phyloP scores from a whole-genome alignment of 2,797 vertebrate genomes.

The Gymnodraco acuticeps region DNA sequence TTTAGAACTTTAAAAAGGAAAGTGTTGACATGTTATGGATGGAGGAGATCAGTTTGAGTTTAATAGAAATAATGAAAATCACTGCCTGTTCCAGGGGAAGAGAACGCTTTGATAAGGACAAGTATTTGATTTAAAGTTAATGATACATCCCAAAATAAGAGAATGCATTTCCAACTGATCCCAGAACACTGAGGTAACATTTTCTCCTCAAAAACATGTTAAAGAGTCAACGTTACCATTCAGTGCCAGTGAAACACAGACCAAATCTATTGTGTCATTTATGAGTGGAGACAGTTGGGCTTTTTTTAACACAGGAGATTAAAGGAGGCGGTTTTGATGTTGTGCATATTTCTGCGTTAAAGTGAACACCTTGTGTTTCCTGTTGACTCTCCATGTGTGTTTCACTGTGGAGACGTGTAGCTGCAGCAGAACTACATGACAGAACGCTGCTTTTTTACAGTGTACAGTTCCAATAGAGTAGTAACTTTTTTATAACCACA shows the following conservation, averaged over 20 bases:
- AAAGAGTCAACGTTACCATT: neutral
- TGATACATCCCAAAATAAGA: neutral
- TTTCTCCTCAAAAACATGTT: neutral
- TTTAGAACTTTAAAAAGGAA: neutral
- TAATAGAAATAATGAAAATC: neutral
- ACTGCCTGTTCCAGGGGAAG: neutral
- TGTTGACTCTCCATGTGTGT: slow-evolving; percentile 26
- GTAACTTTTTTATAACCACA: slow-evolving; percentile 90
- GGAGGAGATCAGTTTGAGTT: neutral
- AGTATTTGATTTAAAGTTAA: neutral
- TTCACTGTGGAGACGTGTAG: slow-evolving; percentile 49
- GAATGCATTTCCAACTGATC: neutral
- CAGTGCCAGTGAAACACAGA: neutral
- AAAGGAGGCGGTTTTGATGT: neutral
- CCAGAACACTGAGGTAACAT: neutral
- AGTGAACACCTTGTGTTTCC: neutral
- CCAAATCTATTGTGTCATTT: neutral
- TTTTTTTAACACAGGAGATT: neutral
- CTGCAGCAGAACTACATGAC: slow-evolving; percentile 70
- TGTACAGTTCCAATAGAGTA: slow-evolving; percentile 87
- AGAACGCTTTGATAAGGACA: neutral
- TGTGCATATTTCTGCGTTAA: neutral
- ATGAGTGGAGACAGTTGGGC: neutral
- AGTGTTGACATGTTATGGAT: neutral
- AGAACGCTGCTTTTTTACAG: slow-evolving; percentile 84